Percentiles rank a stretch among this genome's conserved stretches.
These are phyloP conservation scores for Psilopsiagon aymara DNA, from an alignment of 2,113 vertebrate genomes.

Conservation along the genomic window DNA sequence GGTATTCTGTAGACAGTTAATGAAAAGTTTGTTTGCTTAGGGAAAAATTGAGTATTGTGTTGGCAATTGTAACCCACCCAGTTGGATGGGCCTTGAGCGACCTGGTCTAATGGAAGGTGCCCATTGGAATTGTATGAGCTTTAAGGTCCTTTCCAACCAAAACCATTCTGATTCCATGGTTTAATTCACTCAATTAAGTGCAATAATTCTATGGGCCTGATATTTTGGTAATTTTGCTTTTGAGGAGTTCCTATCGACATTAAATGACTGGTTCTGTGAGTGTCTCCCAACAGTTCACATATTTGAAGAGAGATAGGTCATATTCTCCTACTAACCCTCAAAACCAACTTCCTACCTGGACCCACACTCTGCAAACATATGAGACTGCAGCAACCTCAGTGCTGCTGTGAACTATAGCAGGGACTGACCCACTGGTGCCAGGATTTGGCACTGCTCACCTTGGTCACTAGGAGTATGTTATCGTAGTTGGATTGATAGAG, in stretches of 20 bases:
- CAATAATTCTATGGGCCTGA: rapidly evolving
- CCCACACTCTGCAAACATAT: rapidly evolving
- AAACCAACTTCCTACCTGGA: background rate
- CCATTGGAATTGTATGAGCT: background rate
- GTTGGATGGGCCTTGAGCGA: background rate
- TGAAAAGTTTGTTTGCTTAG: background rate
- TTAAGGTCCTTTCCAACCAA: background rate
- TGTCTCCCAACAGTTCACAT: background rate
- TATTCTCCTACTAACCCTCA: background rate
- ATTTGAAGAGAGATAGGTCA: background rate
- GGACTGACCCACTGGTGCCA: background rate
- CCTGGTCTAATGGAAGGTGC: background rate
- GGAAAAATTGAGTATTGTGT: background rate
- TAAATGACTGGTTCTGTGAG: background rate
- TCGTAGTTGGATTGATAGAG: rapidly evolving
- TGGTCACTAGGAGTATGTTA: rapidly evolving
- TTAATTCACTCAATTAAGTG: too few relatives aligned
- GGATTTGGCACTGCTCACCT: background rate
- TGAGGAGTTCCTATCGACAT: background rate
- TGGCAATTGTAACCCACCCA: background rate
- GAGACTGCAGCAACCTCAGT: rapidly evolving
- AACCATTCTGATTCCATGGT: background rate
- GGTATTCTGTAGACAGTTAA: background rate
- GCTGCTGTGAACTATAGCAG: background rate
- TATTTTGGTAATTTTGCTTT: background rate